These are phyloP conservation scores for Lucilia cuprina DNA, from an alignment of 1,140 invertebrate genomes.

Conservation along the genomic window DNA sequence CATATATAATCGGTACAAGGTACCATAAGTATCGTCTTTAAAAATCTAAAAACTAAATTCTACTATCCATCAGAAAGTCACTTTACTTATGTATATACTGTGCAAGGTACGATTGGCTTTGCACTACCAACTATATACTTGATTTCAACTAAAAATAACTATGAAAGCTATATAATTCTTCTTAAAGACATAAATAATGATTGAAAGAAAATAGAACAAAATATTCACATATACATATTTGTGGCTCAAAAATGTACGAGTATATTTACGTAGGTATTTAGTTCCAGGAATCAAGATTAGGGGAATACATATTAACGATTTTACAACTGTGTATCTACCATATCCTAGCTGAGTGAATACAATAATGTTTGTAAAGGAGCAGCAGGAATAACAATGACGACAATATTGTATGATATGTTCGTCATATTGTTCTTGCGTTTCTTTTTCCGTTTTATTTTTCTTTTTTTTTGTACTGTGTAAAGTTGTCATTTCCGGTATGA, in stretches of 20 bases:
- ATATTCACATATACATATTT: not conserved
- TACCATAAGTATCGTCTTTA: too few relatives aligned
- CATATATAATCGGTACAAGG: too few relatives aligned
- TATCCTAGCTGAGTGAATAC: not conserved
- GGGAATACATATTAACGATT: not conserved
- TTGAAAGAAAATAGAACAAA: too few relatives aligned
- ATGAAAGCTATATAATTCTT: too few relatives aligned
- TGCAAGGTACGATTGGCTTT: too few relatives aligned
- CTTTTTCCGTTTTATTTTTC: not conserved
- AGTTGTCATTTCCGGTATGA: constrained; percentile 38
- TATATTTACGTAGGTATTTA: not conserved
- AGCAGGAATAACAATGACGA: not conserved
- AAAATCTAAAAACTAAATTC: too few relatives aligned
- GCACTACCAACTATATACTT: too few relatives aligned
- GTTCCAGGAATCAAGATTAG: not conserved
- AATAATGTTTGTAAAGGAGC: not conserved
- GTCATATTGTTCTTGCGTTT: not conserved
- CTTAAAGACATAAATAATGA: too few relatives aligned
- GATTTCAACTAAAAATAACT: too few relatives aligned
- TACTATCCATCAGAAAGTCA: too few relatives aligned
- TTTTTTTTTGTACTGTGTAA: not conserved
- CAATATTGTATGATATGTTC: not conserved
- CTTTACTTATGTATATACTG: too few relatives aligned
- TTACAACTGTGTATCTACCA: not conserved
- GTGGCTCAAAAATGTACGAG: not conserved